These are phyloP conservation scores for Drosophila sordidapex DNA, from an alignment of 2,888 invertebrate species.

Conservation along the genomic window DNA sequence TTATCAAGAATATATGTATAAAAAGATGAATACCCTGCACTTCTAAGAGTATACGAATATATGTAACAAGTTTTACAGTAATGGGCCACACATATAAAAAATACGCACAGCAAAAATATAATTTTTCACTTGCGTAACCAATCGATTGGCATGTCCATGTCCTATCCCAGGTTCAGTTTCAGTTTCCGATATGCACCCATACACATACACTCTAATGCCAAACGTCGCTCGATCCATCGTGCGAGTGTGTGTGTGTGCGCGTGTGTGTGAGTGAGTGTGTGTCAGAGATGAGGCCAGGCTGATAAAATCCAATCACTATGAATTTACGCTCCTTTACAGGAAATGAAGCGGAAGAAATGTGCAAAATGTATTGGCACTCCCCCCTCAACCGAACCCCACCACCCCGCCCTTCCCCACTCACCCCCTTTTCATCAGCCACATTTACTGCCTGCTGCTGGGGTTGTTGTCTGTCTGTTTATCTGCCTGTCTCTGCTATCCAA, in stretches of 20 bases:
- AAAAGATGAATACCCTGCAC: background rate
- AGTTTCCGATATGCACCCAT: constrained; percentile 17
- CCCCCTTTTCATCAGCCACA: background rate
- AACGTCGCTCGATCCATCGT: constrained; percentile 6
- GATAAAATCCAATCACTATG: constrained; percentile 81
- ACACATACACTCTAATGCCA: constrained; percentile 1
- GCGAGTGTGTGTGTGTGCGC: background rate
- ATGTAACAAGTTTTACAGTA: constrained; percentile 73
- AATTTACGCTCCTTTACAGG: constrained; percentile 81
- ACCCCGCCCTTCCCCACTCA: background rate
- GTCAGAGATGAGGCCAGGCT: constrained; percentile 80
- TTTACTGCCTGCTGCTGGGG: constrained; percentile 21
- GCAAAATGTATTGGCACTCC: constrained; percentile 78
- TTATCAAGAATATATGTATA: background rate
- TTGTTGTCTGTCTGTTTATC: constrained; percentile 37
- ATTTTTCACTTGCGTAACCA: constrained; percentile 81
- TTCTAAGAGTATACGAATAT: constrained; percentile 27
- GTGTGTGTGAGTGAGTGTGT: constrained; percentile 57
- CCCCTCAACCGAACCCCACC: constrained; percentile 2
- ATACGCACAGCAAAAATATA: constrained; percentile 71
- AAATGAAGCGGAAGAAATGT: constrained; percentile 80
- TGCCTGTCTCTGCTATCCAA: constrained; percentile 28
- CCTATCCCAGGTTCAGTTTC: constrained; percentile 50
- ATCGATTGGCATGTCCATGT: constrained; percentile 72
- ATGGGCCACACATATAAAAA: constrained; percentile 75